These are phyloP conservation scores for Solea solea DNA, from an alignment of 2,113 vertebrate genomes.

Conservation along the genomic window DNA sequence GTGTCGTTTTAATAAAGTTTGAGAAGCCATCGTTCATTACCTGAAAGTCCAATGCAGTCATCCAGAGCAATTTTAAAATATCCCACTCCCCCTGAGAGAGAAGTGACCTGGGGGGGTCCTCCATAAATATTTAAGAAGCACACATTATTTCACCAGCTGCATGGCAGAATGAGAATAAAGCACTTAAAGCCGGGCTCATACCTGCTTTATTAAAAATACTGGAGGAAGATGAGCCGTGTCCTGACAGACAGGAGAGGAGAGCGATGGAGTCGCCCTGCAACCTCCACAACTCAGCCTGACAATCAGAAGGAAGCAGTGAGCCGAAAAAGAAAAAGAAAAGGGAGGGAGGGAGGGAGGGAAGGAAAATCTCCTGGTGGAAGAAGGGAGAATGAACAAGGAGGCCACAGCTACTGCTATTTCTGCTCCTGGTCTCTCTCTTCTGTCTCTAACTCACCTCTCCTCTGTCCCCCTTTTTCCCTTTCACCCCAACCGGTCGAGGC, in stretches of 20 bases:
- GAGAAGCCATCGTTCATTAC: background rate
- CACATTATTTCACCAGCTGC: constrained; percentile 53
- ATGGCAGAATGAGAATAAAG: constrained; percentile 67
- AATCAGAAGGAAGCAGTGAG: background rate
- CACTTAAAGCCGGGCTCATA: constrained; percentile 60
- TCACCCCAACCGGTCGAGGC: no score
- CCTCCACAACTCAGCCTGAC: constrained; percentile 32
- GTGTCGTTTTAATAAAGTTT: background rate
- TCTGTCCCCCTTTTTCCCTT: no score
- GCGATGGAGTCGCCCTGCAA: constrained; percentile 17
- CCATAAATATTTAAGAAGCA: constrained; percentile 75
- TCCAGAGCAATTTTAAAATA: background rate
- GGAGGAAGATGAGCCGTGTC: constrained; percentile 40
- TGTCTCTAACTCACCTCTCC: background rate
- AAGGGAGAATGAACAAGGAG: background rate
- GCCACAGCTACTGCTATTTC: background rate
- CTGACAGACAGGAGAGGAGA: constrained; percentile 23
- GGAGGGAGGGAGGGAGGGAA: no score
- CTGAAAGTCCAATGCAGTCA: background rate
- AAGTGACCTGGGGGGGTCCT: constrained; percentile 12
- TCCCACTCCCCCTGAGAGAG: background rate
- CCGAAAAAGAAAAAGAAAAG: background rate
- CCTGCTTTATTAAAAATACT: constrained; percentile 68
- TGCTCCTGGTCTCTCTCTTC: background rate
- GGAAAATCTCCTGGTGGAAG: background rate